A percentile compares a stretch with the other conserved stretches of the same genome.
phyloP scores from a whole-genome alignment of 2,797 vertebrate genomes.

The Enteromius anoplus region DNA sequence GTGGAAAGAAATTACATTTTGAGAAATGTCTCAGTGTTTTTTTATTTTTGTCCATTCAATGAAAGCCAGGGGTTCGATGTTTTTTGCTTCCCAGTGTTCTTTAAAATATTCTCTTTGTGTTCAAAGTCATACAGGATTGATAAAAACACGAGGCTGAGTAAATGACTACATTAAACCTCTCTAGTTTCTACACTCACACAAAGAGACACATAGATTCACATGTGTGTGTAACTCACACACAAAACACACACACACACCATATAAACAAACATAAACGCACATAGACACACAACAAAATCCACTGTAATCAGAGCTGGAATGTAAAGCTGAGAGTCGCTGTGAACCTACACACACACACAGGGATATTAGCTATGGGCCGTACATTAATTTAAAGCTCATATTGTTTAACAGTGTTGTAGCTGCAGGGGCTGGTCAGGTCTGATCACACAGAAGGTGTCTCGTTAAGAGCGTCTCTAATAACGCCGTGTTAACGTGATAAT shows the following conservation, averaged over 20 bases:
- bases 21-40: not conserved
- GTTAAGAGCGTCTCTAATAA: conserved; percentile 33
- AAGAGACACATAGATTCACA: not conserved
- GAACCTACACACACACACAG: not conserved
- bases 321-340: conserved; percentile 2
- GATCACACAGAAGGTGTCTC: conserved; percentile 19
- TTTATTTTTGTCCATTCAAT: not conserved
- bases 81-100: not conserved
- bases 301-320: conserved; percentile 24
- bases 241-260: conserved; percentile 23
- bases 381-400: conserved; percentile 38
- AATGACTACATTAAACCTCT: not conserved
- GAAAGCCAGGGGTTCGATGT: not conserved
- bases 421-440: conserved; percentile 1
- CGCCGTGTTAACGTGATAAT: conserved; percentile 45
- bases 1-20: not conserved
- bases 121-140: not conserved
- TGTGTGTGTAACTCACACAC: not conserved
- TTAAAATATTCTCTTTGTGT: not conserved
- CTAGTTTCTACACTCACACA: not conserved
- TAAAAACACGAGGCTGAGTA: not conserved
- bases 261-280: not conserved
- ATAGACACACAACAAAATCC: conserved; percentile 20
- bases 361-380: conserved; percentile 8
- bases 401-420: conserved; percentile 12